Evolutionary conservation across 2,113 vertebrate species (phyloP).

Genomic region (Microcebus jonahi): DNA sequence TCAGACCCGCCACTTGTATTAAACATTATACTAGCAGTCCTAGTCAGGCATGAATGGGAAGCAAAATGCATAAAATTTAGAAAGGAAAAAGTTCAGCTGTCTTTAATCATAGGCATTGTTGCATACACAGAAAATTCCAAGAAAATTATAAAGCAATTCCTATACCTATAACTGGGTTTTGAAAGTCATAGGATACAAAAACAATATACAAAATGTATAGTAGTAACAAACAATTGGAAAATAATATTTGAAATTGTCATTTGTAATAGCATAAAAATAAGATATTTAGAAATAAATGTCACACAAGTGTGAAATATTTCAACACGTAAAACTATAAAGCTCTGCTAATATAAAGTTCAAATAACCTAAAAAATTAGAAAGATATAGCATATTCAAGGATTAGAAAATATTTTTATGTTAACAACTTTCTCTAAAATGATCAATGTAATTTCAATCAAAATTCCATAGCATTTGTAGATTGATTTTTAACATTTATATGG

Average conservation of each 20-base stretch:
- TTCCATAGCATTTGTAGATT: neutral
- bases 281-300: neutral
- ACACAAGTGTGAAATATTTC: neutral
- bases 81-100: neutral
- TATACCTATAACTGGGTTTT: neutral
- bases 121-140: neutral
- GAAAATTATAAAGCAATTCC: neutral
- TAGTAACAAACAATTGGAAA: neutral
- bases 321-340: neutral
- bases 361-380: neutral
- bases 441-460: neutral
- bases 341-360: neutral
- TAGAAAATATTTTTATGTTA: neutral
- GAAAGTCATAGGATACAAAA: neutral
- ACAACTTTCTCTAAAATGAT: neutral
- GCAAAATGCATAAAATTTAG: neutral
- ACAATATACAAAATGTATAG: no score
- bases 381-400: no score
- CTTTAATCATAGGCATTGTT: neutral
- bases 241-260: neutral
- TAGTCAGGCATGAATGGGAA: neutral
- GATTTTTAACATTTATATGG: neutral
- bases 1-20: neutral
- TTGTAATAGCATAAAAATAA: neutral
- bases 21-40: neutral